Percentiles rank a stretch among this genome's conserved stretches.
Conservation (phyloP, 92 coral and sea anemone genomes). For the Epizoanthus illoricatus region DNA sequence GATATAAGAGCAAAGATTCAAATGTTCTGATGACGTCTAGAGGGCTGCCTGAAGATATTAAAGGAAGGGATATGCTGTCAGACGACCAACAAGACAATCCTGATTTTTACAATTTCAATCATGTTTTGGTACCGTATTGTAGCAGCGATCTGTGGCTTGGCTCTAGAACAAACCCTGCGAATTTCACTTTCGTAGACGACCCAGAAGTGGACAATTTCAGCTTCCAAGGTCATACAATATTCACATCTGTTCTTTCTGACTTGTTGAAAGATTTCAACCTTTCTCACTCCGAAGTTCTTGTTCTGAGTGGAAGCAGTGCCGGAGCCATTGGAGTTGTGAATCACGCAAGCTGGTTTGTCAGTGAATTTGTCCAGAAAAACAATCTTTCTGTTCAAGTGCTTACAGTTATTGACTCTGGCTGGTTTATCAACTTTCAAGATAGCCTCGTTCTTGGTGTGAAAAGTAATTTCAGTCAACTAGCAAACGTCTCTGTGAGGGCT, state of each 20-base stretch:
- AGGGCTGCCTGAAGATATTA: constrained; percentile 39
- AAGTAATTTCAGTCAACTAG: constrained; percentile 29
- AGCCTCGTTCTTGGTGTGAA: constrained; percentile 41
- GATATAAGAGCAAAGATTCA: constrained; percentile 53
- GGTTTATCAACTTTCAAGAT: constrained; percentile 64
- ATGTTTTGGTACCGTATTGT: constrained; percentile 64
- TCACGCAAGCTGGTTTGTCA: constrained; percentile 49
- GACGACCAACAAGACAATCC: constrained; percentile 45
- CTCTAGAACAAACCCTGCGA: constrained; percentile 18
- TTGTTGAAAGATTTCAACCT: constrained; percentile 28
- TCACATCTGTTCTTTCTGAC: constrained; percentile 44
- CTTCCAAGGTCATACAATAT: constrained; percentile 54
- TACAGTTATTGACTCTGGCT: constrained; percentile 53
- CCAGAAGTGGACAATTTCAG: constrained; percentile 51
- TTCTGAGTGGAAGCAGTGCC: constrained; percentile 62
- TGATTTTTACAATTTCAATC: constrained; percentile 41
- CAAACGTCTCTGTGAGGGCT: constrained; percentile 23
- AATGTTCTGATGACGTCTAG: constrained; percentile 56
- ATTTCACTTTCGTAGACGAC: constrained; percentile 38
- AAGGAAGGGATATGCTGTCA: constrained; percentile 56
- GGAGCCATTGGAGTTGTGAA: constrained; percentile 60
- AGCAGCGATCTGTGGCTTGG: constrained; percentile 72
- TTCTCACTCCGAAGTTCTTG: constrained; percentile 15
- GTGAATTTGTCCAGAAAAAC: neutral
- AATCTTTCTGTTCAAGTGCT: constrained; percentile 32